Evolutionary conservation across 2,888 invertebrate genomes (phyloP), one percentile per base, ranked within the genome.

Genomic region (Dichetophora obliterata): DNA sequence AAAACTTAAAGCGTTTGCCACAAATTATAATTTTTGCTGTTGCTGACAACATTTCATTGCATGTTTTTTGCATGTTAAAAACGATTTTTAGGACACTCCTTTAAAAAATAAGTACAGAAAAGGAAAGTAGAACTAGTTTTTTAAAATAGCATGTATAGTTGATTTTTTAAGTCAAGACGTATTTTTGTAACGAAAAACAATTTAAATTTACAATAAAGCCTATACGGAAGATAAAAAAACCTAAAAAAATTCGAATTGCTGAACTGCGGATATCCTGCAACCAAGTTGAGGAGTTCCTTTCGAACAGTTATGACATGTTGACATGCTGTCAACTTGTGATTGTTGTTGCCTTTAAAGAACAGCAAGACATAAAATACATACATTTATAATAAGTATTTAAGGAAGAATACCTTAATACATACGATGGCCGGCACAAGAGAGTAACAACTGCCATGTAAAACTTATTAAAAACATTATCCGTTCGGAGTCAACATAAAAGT

Each of bases 221-320:
- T 27, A 27, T 9, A 27, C 3, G 16, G 31, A 68, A 52, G 19
- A 14, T 27, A 5, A 19, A 52, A 34, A 14, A 6, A 52, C 52
- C 24, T 69, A 14, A 31, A 50, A 27, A 69, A 19, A 52, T 31
- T 69, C 52, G n/a, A 69, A 34, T 54, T 34, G 57, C 52, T 37
- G 52, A 31, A 57, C 52, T 31, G 52, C 70, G 70, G 70, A 70
- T 54, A 54, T 70, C 70, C 70, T 68, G 70, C 57, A 34, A 34
- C 52, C 16, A 22, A 54, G 48, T 69, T 69, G 48, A 50, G 50
- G 27, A 70, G 70, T 70, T 54, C 34, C 37, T 57, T 27, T 24
- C 54, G 19, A 22, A 19, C 54, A 54, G 54, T 70, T 70, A 70
- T 70, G 70, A 70, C 57, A 54, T 70, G 19, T 70, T 70, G 70